These are phyloP conservation scores for Tethea ocularis DNA, from an alignment of 2,888 invertebrate genomes.

Conservation along the genomic window DNA sequence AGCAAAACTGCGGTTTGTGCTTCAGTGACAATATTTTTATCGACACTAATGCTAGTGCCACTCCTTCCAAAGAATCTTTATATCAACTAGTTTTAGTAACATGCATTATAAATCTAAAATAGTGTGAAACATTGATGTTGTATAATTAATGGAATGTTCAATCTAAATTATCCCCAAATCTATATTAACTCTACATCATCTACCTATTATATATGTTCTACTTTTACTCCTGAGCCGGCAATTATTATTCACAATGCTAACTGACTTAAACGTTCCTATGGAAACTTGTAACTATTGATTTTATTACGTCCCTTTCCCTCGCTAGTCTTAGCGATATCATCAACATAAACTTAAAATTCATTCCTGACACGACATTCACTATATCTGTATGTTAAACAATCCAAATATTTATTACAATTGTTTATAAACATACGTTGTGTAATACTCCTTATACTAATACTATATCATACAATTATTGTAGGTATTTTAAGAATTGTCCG, in stretches of 20 bases:
- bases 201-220: background rate
- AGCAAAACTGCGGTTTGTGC: background rate
- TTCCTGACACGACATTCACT: background rate
- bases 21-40: background rate
- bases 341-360: background rate
- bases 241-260: background rate
- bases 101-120: background rate
- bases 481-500: slow-evolving; percentile 26
- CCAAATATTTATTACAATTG: background rate
- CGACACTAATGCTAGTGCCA: background rate
- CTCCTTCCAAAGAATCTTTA: background rate
- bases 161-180: no score
- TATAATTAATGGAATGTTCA: no score
- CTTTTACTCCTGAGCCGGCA: background rate
- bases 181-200: no score
- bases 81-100: no score
- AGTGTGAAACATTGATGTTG: background rate
- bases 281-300: slow-evolving; percentile 31
- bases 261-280: slow-evolving; percentile 31
- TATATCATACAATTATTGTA: slow-evolving; percentile 34
- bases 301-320: slow-evolving; percentile 16
- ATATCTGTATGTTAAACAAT: slow-evolving; percentile 14
- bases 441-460: slow-evolving; percentile 16
- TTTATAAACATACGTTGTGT: background rate
- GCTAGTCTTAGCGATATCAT: background rate